Conservation (phyloP, 2,113 vertebrate genomes). For the Marcusenius ussheri region DNA sequence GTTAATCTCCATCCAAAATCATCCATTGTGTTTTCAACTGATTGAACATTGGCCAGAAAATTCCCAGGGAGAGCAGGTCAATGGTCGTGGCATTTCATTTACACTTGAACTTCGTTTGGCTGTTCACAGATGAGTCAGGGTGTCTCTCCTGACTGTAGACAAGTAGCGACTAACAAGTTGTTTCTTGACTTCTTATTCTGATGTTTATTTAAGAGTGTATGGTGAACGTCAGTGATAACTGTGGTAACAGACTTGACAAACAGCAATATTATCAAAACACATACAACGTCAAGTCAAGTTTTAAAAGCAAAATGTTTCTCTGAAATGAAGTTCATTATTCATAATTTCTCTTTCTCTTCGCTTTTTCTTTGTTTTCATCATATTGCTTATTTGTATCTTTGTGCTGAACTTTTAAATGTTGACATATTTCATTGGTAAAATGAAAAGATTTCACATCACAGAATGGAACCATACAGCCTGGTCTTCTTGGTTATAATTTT, state of each 20-base stretch:
- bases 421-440: background rate
- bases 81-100: background rate
- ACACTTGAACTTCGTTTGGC: background rate
- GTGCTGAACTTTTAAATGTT: background rate
- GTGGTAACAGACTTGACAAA: background rate
- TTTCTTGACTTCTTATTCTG: background rate
- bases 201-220: background rate
- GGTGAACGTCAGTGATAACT: background rate
- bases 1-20: background rate
- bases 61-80: background rate
- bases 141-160: background rate
- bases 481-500: background rate
- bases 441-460: background rate
- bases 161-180: background rate
- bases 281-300: background rate
- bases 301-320: background rate
- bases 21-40: background rate
- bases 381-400: background rate
- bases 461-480: background rate
- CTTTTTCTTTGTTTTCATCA: background rate
- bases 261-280: background rate
- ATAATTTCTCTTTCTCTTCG: background rate
- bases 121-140: background rate
- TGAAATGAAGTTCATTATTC: no score
- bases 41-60: background rate